Evolutionary conservation across 2,888 invertebrate species (phyloP), one percentile per base, ranked within the genome.

Genomic region (Nycteola revayana): DNA sequence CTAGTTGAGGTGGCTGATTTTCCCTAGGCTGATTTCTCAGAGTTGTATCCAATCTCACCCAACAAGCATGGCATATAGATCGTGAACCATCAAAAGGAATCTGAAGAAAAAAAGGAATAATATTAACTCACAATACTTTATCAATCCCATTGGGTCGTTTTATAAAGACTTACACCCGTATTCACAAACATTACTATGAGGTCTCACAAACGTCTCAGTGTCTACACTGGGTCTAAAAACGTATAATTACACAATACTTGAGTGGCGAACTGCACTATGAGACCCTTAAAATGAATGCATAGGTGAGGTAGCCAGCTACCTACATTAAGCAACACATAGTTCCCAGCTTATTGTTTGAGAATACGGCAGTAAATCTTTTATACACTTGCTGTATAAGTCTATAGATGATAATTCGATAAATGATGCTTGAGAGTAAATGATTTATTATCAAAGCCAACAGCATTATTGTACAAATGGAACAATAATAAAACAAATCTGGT

Each of bases 41-140:
- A 25, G 32, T 10, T 25, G 32, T 10, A 33, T 41, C 29, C 25
- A 26, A 41, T 26, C 41, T 32, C 32, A 32, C 25, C 36, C 36
- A 36, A 28, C 41, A 41, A 24, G 32, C 26, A 22, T 41, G 36
- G 29, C 41, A 41, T 41, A 41, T 32, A 14, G 29, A 32, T 20
- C 36, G 28, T 27, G 41, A 25, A 9, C 32, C 36, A 29, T 36
- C 41, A 41, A 41, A 41, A 11, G 22, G 10, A 36, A 41, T 36
- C 36, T 41, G 32, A 32, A 36, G 31, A 5, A 34, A 40, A 5
- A 5, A 14, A 14, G 2, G 5, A 5, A 5, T 14, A 14, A 14
- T 14, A 14, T 5, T 14, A 14, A n/a, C n/a, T n/a, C n/a, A n/a
- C 5, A 14, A 14, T 14, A 14, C 5, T 14, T 25, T 25, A 25